Evolutionary conservation across 2,888 invertebrate species (phyloP), one percentile per base, ranked within the genome.

Genomic region (Sycophila texana): DNA sequence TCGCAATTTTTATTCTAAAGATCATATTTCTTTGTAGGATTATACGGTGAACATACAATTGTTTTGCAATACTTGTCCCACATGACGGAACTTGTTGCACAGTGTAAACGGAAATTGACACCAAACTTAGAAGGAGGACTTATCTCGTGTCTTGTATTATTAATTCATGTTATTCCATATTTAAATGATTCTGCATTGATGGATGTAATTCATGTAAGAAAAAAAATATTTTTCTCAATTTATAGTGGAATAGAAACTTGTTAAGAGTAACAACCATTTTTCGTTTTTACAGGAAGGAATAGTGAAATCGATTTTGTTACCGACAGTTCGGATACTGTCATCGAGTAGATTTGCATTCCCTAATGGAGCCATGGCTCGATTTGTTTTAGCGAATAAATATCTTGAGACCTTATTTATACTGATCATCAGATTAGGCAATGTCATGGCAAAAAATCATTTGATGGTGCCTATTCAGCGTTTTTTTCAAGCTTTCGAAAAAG

Each of bases 1-100:
- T 20, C 20, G 13, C n/a, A 2, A n/a, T 51, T 55, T 30, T 4
- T 74, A 26, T 55, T 30, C 1, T 74, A 26, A 55, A 18, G 1
- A 73, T 49, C 16, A 53, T 60, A 79, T 66, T 70, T 58, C 30
- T 80, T 91, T 91, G 2, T 88, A 95, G 95, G 94, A 58, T 92
- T 97, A 85, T 97, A 97, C 89, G 97, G 97, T 30, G 97, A 97
- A 87, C 96, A 97, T 86, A 93, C 98, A 80, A 95, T 98, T 86
- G 92, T 97, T 83, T 92, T 96, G 84, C 98, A 98, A 90, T 98
- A 98, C 91, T 92, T 98, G 82, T 97, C 97, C 0, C 97, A 97
- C 88, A 95, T 97, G 91, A 95, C 95, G 49, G 98, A 98, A 88
- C 89, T 98, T 81, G 94, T 97, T 67, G 94, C 95, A 1, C 93